Base-by-base conservation (phyloP, 2,797 vertebrate genomes). In the Acridotheres tristis region DNA sequence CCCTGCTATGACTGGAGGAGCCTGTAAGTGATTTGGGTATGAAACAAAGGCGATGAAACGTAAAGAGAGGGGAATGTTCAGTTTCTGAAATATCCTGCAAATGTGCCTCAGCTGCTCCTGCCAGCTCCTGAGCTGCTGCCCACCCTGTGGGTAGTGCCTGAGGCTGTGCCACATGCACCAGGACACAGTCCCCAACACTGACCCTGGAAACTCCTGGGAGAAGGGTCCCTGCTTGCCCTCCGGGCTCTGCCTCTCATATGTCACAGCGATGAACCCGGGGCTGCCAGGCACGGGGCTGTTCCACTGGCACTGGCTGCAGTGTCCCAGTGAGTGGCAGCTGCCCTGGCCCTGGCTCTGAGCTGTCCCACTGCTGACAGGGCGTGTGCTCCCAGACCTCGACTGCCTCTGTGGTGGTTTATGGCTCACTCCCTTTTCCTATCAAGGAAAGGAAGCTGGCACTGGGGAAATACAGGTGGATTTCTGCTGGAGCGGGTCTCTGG, bases 21-120 rank as follows among this genome's bases (percentile, higher is more conserved):
- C 50, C 89, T 94, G 80, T 66, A 36, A 94, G 91, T 77, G 95
- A 94, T 92, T 94, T 94, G 94, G 88, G 85, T 82, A 61, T 63
- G 88, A 95, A 90, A 97, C 96, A 96, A 96, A 97, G 92, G 83
- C 57, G 7, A 86, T 73, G 94, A 92, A 95, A 93, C 32, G 71
- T 84, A 79, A 61, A 71, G 55, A 87, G 82, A 62, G 62, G 77
- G 80, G 42, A 85, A 57, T 42, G 1, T 27, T 85, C 74, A 2
- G 6, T 73, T 82, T 73, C 79, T 79, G 82, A 69, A 88, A 71
- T n/a, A 65, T 2, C 73, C 50, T 43, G 30, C 15, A 38, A 62
- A 45, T 6, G 42, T 36, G 40, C 73, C 48, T 59, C 55, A 26
- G 66, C 47, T 19, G 1, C 22, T 45, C 11, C 12, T 1, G 69